Conservation (phyloP, 1,140 invertebrate species). For the Ostrea denselamellosa region DNA sequence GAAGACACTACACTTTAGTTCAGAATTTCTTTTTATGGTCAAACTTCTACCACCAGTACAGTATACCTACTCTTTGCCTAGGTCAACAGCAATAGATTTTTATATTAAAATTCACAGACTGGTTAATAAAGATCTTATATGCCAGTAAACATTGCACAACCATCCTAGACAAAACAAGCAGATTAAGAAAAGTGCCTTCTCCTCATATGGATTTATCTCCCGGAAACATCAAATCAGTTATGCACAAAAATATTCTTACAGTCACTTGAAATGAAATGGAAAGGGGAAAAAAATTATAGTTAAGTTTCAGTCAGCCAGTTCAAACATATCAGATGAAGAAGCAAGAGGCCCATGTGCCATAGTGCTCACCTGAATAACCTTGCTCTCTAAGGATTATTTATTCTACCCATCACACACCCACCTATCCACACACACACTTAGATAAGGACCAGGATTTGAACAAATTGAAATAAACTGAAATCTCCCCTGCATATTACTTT, state of each 20-base stretch:
- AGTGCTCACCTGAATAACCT: no score
- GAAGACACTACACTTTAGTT: background rate
- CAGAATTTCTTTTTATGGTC: background rate
- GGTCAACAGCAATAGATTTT: background rate
- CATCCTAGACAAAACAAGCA: background rate
- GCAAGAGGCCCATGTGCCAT: no score
- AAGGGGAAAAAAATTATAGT: background rate
- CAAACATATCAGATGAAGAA: no score
- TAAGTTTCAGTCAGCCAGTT: no score
- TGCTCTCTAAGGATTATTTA: no score
- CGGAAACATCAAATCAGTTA: slow-evolving; percentile 37
- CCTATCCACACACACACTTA: no score
- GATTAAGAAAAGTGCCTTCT: slow-evolving; percentile 21
- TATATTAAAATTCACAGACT: background rate
- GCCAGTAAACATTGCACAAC: background rate
- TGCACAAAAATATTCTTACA: slow-evolving; percentile 12
- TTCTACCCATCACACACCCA: no score
- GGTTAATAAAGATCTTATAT: background rate
- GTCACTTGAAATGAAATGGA: slow-evolving; percentile 14
- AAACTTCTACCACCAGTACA: background rate
- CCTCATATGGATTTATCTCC: background rate
- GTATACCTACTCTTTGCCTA: background rate
- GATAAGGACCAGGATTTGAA: no score
- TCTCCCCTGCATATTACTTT: no score
- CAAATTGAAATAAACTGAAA: no score